These are phyloP conservation scores for Stichodactyla helianthus DNA, from an alignment of 64 coral and sea anemone genomes.

Conservation along the genomic window DNA sequence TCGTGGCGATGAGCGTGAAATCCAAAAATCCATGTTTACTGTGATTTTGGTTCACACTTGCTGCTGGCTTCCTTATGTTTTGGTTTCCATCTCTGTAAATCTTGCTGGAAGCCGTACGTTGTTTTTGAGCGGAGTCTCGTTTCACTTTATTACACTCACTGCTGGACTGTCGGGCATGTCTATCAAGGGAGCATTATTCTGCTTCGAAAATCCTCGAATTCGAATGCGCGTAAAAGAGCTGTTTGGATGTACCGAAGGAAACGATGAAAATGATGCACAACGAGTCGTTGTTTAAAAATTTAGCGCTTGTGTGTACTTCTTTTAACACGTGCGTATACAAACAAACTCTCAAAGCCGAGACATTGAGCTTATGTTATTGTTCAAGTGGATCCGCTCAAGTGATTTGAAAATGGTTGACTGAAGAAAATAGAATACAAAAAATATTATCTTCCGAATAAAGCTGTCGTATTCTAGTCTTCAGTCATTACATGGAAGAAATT, in stretches of 20 bases:
- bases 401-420: not conserved
- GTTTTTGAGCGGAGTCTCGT: slow-evolving; percentile 35
- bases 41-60: slow-evolving; percentile 61
- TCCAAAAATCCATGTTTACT: slow-evolving; percentile 68
- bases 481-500: too few relatives aligned
- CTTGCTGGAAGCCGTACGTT: not conserved
- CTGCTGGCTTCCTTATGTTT: slow-evolving; percentile 65
- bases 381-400: not conserved
- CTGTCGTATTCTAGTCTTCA: too few relatives aligned
- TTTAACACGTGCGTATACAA: not conserved
- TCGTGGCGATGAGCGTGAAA: slow-evolving; percentile 37
- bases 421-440: not conserved
- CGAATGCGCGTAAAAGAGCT: slow-evolving; percentile 16
- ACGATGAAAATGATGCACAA: not conserved
- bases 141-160: slow-evolving; percentile 57
- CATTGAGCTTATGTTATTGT: not conserved
- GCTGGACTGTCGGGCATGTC: slow-evolving; percentile 42
- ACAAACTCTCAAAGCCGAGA: not conserved
- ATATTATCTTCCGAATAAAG: not conserved
- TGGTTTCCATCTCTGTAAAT: slow-evolving; percentile 43
- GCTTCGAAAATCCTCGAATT: slow-evolving; percentile 69
- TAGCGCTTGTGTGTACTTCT: not conserved
- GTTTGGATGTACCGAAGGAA: slow-evolving; percentile 37
- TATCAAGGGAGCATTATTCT: slow-evolving; percentile 53
- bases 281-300: slow-evolving; percentile 9